Evolutionary conservation across 2,888 invertebrate species (phyloP), one percentile per base, ranked within the genome.

Genomic region (Andrena praecox): DNA sequence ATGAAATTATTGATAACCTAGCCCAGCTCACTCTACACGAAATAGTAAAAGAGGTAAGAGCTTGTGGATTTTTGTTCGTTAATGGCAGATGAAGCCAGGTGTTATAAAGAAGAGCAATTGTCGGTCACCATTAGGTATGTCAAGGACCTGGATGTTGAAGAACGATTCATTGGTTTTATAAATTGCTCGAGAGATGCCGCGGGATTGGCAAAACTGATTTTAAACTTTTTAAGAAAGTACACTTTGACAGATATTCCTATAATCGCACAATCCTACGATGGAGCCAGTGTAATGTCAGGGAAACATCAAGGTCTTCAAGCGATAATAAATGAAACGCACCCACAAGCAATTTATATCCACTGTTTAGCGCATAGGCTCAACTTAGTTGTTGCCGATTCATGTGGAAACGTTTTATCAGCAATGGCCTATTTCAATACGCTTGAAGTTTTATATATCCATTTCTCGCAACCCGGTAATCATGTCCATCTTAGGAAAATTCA

Each of bases 61-160:
- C n/a, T 52, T 52, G 50, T 52, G 50, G 7, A 20, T 52, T 52
- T 52, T n/a, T 52, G n/a, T 52, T n/a, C n/a, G 16, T 52, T 52
- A 52, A 52, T n/a, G 16, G 50, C n/a, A 52, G n/a, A 52, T 52
- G n/a, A 52, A 52, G 50, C 50, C n/a, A 52, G 50, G 50, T 52
- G n/a, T 52, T 52, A 52, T 52, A 52, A 52, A 52, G 52, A 52
- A 52, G 52, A 52, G 52, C 52, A 52, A 52, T 52, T 52, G 7
- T 52, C 52, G 20, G 52, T 20, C 52, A 52, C 52, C 52, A 52
- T 52, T 52, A 52, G 52, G 1, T 52, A 52, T 20, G 52, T 52
- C 52, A 52, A 52, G 52, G 8, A 20, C 20, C 20, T 52, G 2
- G 52, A 52, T 52, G 52, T 52, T 52, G 20, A 52, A 52, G 20